Evolutionary conservation across 1,140 invertebrate species (phyloP).

Genomic region (Neodiprion virginianus): DNA sequence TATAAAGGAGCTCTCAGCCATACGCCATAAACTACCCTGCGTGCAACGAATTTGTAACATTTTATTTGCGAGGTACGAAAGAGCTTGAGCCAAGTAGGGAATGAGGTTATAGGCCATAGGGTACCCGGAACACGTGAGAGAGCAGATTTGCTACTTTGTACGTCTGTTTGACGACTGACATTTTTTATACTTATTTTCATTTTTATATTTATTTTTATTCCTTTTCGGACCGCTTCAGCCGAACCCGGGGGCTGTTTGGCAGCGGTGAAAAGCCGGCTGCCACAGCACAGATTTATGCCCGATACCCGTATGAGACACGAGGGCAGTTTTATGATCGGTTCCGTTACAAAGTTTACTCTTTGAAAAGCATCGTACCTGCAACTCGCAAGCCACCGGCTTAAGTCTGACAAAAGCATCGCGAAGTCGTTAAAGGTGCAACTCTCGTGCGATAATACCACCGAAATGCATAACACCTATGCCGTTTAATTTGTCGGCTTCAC

Average conservation of each 20-base stretch:
- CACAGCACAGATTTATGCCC: slow-evolving; percentile 39
- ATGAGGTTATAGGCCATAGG: slow-evolving; percentile 13
- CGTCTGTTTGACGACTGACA: slow-evolving; percentile 47
- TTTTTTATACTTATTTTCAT: slow-evolving; percentile 41
- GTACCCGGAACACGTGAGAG: slow-evolving; percentile 1
- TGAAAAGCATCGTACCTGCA: slow-evolving; percentile 27
- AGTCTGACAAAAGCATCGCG: no score
- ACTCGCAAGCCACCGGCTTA: no score
- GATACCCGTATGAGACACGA: slow-evolving; percentile 37
- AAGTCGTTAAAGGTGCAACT: no score
- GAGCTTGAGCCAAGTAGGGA: not conserved
- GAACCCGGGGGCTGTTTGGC: slow-evolving; percentile 37
- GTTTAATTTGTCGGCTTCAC: no score
- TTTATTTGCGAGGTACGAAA: slow-evolving; percentile 49
- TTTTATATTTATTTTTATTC: not conserved
- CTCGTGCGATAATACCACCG: no score
- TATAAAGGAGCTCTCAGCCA: not conserved
- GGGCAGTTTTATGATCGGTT: slow-evolving; percentile 56
- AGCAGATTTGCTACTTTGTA: slow-evolving; percentile 46
- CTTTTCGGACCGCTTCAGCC: no score
- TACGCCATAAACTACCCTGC: slow-evolving; percentile 49
- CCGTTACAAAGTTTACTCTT: slow-evolving; percentile 53
- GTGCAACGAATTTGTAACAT: slow-evolving; percentile 58
- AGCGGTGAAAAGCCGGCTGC: slow-evolving; percentile 26
- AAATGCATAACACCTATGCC: no score